phyloP scores from a whole-genome alignment of 2,888 invertebrate species.

The Eilema caniola region DNA sequence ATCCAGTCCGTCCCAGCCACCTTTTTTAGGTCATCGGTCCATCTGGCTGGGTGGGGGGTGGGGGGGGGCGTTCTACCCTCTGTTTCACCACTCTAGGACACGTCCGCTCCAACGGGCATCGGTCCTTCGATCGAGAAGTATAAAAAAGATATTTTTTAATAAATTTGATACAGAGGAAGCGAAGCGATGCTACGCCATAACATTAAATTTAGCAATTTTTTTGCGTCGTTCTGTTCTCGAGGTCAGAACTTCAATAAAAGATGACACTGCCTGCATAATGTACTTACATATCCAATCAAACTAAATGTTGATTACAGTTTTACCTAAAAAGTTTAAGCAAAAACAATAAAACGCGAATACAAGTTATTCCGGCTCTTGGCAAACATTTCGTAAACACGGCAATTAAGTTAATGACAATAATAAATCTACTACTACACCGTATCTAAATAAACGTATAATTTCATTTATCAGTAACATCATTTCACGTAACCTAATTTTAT shows the following conservation, averaged over 20 bases:
- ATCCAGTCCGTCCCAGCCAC: too few species aligned
- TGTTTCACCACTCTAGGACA: too few species aligned
- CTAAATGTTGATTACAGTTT: slow-evolving; percentile 21
- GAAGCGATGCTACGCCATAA: background rate
- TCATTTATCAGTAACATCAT: slow-evolving; percentile 23
- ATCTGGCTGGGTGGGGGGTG: too few species aligned
- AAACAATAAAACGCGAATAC: slow-evolving; percentile 28
- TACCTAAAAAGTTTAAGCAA: slow-evolving; percentile 11
- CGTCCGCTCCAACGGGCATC: too few species aligned
- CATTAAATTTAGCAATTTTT: slow-evolving; percentile 13
- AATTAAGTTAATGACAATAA: slow-evolving; percentile 39
- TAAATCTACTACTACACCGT: slow-evolving; percentile 30
- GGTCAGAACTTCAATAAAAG: background rate
- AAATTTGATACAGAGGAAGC: slow-evolving; percentile 3
- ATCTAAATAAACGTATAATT: background rate
- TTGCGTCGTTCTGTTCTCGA: slow-evolving; percentile 3
- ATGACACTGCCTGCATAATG: background rate
- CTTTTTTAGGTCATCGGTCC: too few species aligned
- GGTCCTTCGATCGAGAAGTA: too few species aligned
- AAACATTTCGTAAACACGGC: slow-evolving; percentile 50
- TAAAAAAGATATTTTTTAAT: background rate
- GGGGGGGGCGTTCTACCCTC: too few species aligned
- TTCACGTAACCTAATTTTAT: slow-evolving; percentile 29
- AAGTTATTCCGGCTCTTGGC: slow-evolving; percentile 26
- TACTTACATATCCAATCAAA: slow-evolving; percentile 2